Base-by-base conservation (phyloP, 2,888 invertebrate species). In the Folsomia candida region DNA sequence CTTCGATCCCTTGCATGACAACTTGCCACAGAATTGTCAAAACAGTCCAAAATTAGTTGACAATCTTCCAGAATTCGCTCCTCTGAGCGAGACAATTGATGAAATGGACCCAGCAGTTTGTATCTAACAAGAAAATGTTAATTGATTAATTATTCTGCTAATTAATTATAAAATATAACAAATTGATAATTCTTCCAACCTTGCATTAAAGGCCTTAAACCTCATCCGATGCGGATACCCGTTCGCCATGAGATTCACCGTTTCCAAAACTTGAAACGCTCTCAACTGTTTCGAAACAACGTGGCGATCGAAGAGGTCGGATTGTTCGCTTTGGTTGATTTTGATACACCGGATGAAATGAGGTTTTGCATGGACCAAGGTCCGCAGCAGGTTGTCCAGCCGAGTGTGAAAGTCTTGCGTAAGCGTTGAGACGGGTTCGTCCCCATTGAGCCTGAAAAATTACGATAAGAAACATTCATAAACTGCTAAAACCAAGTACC, bases 341-440 rank as follows among this genome's bases (percentile, higher is more conserved):
- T 94, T 89, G 80, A 97, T 88, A 82, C 96, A 97, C 72, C 95
- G 89, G 79, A 97, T 92, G 85, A 97, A 97, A 85, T 96, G 96
- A 18, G 96, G 95, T 67, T 94, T 88, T 67, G 96, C 94, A 85
- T 95, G 94, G 68, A 95, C 94, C 69, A 96, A 85, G 66, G 94
- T 95, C 80, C 95, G 88, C 81, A 97, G 85, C 80, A 97, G 87
- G 85, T 94, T 94, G 85, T 97, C 95, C 76, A 97, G 87, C 54
- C 95, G 88, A 73, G 93, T 93, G 85, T 96, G 95, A 84, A 97
- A 97, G 85, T 97, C 96, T 86, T 94, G 94, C 69, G 95, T 95
- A 72, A 96, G 86, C 37, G 95, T 94, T 60, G 93, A 91, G 70
- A 92, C 89, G 4, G 92, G 91, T 82, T 92, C 92, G 83, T 91